phyloP scores from a whole-genome alignment of 2,113 vertebrate genomes.

The Campylomormyrus tamandua region DNA sequence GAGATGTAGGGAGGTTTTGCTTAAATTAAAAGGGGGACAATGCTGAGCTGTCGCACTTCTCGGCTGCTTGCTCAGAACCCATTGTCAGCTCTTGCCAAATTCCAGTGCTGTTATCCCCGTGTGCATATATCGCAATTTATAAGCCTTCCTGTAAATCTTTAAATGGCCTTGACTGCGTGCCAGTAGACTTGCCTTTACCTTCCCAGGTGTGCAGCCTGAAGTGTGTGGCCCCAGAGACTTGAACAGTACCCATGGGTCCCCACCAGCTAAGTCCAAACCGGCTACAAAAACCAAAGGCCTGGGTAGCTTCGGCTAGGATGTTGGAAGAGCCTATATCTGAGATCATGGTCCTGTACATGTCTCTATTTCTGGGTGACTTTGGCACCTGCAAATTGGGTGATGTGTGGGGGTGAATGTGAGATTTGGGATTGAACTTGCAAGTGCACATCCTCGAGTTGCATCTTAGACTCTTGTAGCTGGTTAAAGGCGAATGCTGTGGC shows the following conservation, averaged over 20 bases:
- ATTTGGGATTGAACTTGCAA: neutral
- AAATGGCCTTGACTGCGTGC: neutral
- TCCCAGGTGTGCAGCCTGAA: constrained; percentile 2
- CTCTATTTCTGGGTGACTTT: neutral
- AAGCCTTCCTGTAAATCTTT: neutral
- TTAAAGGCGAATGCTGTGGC: neutral
- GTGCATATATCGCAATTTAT: neutral
- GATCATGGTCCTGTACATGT: neutral
- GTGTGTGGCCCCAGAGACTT: neutral
- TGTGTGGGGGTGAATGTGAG: neutral
- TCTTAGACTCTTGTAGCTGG: neutral
- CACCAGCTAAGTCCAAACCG: neutral
- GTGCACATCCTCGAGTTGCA: neutral
- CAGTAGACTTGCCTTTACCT: constrained; percentile 7
- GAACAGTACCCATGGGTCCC: neutral
- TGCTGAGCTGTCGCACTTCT: neutral
- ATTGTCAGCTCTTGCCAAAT: neutral
- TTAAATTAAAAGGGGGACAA: neutral
- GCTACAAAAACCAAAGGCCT: neutral
- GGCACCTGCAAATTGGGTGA: neutral
- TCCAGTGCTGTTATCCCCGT: neutral
- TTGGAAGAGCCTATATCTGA: neutral
- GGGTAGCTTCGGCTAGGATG: neutral
- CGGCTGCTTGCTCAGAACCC: neutral
- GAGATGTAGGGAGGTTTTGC: neutral